phyloP scores from a whole-genome alignment of 37 sponge, comb jelly and placozoan genomes.

The Theonella swinhoei region DNA sequence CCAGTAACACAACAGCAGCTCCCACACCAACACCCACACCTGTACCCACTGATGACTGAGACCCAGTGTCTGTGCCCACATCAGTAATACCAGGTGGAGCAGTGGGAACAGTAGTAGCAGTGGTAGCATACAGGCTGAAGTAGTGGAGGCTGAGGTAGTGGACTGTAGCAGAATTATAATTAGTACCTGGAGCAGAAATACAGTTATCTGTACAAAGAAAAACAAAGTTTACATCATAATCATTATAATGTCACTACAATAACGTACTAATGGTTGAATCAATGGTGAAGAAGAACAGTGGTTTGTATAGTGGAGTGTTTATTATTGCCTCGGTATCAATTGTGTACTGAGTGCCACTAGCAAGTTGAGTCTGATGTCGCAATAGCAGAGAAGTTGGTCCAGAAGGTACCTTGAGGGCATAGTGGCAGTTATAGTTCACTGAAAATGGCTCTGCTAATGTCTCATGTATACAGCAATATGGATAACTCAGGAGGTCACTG shows the following conservation, averaged over 20 bases:
- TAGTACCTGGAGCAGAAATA: no score
- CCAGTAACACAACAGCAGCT: no score
- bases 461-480: neutral
- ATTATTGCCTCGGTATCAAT: neutral
- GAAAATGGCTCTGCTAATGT: neutral
- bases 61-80: no score
- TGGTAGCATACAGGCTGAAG: no score
- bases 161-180: no score
- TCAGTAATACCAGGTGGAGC: no score
- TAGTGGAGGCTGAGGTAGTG: no score
- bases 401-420: neutral
- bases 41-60: no score
- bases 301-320: neutral
- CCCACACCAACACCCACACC: no score
- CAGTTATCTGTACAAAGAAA: no score
- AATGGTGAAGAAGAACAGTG: neutral
- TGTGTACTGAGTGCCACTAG: neutral
- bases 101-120: no score
- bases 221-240: no score
- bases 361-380: neutral
- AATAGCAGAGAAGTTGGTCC: neutral
- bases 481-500: neutral
- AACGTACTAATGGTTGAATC: neutral
- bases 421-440: neutral
- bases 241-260: neutral